Conservation (phyloP, 2,797 vertebrate genomes). For the Vipera latastei region DNA sequence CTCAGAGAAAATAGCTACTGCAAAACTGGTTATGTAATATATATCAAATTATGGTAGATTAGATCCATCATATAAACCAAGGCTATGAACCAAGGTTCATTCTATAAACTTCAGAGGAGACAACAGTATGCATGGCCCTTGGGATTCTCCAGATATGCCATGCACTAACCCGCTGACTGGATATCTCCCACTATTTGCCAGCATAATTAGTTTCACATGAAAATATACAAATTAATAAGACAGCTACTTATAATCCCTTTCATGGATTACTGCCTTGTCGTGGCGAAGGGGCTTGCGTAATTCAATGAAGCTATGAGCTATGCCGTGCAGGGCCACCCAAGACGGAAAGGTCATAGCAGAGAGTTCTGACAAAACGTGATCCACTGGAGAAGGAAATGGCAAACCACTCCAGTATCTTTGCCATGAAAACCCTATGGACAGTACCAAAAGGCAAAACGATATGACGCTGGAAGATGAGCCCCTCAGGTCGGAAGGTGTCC, state of each 20-base stretch:
- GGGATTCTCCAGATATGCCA: neutral
- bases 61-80: neutral
- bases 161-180: neutral
- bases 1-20: neutral
- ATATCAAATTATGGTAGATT: neutral
- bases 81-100: neutral
- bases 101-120: neutral
- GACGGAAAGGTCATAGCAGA: too few species aligned
- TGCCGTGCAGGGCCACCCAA: too few species aligned
- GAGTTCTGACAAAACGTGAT: too few species aligned
- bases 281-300: too few species aligned
- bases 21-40: neutral
- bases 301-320: too few species aligned
- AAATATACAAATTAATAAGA: neutral
- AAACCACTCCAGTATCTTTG: too few species aligned
- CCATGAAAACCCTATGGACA: too few species aligned
- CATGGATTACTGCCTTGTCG: too few species aligned
- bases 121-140: neutral
- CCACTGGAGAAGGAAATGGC: too few species aligned
- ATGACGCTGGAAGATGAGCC: too few species aligned
- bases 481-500: too few species aligned
- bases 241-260: neutral
- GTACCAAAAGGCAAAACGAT: too few species aligned
- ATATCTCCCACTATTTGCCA: neutral
- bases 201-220: neutral